Evolutionary conservation across 2,113 vertebrate genomes (phyloP).

Genomic region (Antidorcas marsupialis): DNA sequence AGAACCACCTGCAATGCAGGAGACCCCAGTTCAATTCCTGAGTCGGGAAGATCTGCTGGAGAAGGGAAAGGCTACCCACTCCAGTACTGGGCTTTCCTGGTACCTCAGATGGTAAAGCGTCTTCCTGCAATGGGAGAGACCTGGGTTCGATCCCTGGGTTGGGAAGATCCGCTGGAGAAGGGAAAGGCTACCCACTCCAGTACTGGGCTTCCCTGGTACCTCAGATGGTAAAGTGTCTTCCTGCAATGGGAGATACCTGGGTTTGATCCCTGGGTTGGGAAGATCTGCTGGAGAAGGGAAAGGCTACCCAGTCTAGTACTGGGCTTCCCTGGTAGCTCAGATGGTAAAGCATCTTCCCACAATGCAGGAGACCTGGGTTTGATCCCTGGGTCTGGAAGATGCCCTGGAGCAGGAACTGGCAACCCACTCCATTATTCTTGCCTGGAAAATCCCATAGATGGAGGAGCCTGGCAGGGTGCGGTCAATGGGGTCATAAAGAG

Average conservation of each 20-base stretch:
- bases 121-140: fast-evolving
- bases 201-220: too few species aligned
- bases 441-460: neutral
- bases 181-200: too few species aligned
- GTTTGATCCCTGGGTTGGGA: neutral
- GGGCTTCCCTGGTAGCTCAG: neutral
- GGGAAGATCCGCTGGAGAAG: neutral
- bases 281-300: neutral
- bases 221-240: neutral
- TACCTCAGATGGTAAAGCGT: neutral
- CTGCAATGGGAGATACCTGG: neutral
- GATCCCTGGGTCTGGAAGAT: neutral
- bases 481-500: neutral
- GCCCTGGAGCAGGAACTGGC: neutral
- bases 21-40: neutral
- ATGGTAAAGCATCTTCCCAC: neutral
- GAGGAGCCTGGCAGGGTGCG: neutral
- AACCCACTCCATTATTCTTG: neutral
- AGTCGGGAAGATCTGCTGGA: neutral
- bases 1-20: neutral
- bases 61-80: neutral
- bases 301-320: neutral
- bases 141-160: neutral
- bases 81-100: neutral
- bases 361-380: neutral